These are phyloP conservation scores for Paraescarpia echinospica DNA, from an alignment of 1,140 invertebrate genomes.

Conservation along the genomic window DNA sequence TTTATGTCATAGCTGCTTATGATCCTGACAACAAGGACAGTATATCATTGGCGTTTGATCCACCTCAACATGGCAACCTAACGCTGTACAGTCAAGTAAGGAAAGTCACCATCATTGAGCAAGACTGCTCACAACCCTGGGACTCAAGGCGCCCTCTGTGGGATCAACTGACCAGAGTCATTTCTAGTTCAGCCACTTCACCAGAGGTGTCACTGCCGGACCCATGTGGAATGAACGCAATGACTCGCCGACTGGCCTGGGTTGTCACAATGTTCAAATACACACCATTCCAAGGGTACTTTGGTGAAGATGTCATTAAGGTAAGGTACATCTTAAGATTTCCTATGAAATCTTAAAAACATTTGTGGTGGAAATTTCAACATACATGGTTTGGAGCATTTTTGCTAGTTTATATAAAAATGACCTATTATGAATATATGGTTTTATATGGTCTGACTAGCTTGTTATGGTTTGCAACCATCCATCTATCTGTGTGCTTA, in stretches of 20 bases:
- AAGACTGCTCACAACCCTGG: not conserved
- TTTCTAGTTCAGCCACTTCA: not conserved
- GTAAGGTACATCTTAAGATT: not conserved
- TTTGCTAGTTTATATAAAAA: too few species aligned
- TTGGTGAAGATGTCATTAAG: not conserved
- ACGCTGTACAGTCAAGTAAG: not conserved
- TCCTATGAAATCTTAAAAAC: too few species aligned
- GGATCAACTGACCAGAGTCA: not conserved
- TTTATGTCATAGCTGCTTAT: not conserved
- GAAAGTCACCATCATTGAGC: not conserved
- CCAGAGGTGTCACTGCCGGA: not conserved
- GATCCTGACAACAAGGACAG: not conserved
- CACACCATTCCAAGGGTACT: not conserved
- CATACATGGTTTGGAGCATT: too few species aligned
- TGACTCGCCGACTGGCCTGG: not conserved
- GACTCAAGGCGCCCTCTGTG: not conserved
- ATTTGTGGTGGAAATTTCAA: too few species aligned
- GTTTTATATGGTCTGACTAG: too few species aligned
- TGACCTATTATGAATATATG: too few species aligned
- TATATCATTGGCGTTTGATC: not conserved
- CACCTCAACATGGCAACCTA: not conserved
- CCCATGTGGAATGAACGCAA: not conserved
- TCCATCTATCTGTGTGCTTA: too few species aligned
- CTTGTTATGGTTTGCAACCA: too few species aligned
- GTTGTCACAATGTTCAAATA: not conserved